Percentiles rank a stretch among this genome's conserved stretches.
Evolutionary conservation across 37 sponge, comb jelly and placozoan genomes (phyloP).

Genomic region (Geodia barretti): DNA sequence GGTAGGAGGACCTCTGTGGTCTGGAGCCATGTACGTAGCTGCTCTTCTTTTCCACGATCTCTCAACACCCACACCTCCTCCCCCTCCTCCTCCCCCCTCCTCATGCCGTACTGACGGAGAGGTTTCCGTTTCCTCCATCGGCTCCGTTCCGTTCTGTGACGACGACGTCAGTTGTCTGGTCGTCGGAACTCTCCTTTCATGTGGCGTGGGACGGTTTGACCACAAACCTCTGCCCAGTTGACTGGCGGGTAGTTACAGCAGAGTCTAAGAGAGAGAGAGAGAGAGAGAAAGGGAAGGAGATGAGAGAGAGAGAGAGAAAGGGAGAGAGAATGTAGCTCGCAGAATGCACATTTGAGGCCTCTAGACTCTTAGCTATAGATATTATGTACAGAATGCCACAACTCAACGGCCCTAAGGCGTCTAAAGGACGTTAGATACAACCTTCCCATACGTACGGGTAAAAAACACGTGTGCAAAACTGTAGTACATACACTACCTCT

Average conservation of each 20-base stretch:
- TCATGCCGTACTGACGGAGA: too few relatives aligned
- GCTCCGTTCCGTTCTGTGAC: too few relatives aligned
- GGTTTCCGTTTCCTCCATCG: too few relatives aligned
- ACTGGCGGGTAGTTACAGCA: constrained; percentile 26
- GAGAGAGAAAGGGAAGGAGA: neutral
- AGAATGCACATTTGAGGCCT: neutral
- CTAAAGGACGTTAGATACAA: neutral
- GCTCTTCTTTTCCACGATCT: too few relatives aligned
- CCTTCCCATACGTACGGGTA: neutral
- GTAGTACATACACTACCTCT: neutral
- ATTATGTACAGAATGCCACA: too few relatives aligned
- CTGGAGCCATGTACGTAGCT: too few relatives aligned
- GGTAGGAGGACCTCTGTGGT: too few relatives aligned
- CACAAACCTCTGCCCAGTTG: constrained; percentile 51
- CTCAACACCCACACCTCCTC: too few relatives aligned
- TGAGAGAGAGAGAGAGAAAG: constrained; percentile 10
- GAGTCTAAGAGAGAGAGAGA: neutral
- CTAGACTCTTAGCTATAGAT: too few relatives aligned
- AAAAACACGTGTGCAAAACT: neutral
- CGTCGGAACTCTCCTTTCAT: constrained; percentile 13
- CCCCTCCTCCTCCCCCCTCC: too few relatives aligned
- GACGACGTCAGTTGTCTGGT: too few relatives aligned
- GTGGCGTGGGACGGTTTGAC: constrained; percentile 30
- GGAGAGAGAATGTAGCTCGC: neutral
- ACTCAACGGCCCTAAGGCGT: too few relatives aligned